Conservation (phyloP, 2,113 vertebrate genomes). For the Corynorhinus townsendii region DNA sequence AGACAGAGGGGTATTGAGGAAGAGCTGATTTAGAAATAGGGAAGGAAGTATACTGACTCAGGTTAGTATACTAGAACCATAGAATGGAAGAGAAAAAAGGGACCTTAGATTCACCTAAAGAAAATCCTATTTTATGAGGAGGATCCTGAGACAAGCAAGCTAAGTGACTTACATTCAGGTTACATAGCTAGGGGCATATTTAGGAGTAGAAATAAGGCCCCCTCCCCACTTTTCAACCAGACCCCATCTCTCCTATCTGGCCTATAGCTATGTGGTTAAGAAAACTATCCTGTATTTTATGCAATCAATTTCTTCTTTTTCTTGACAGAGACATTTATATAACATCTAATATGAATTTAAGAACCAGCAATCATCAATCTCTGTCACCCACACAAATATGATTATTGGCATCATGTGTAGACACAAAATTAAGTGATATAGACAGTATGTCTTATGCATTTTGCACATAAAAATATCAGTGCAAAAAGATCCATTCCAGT, state of each 20-base stretch:
- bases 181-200: neutral
- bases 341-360: neutral
- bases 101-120: neutral
- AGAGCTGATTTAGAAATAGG: neutral
- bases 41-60: neutral
- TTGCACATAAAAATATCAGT: neutral
- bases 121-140: neutral
- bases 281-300: neutral
- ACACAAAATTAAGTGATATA: neutral
- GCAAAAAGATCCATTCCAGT: neutral
- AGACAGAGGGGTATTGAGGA: neutral
- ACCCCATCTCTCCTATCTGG: neutral
- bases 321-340: neutral
- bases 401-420: neutral
- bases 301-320: neutral
- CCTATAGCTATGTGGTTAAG: neutral
- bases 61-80: neutral
- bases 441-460: neutral
- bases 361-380: neutral
- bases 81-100: neutral
- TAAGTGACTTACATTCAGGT: neutral
- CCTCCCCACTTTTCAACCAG: neutral
- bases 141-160: neutral
- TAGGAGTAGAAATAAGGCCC: neutral
- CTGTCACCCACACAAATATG: neutral